Conservation (phyloP, 2,113 vertebrate species). For the Sardina pilchardus region DNA sequence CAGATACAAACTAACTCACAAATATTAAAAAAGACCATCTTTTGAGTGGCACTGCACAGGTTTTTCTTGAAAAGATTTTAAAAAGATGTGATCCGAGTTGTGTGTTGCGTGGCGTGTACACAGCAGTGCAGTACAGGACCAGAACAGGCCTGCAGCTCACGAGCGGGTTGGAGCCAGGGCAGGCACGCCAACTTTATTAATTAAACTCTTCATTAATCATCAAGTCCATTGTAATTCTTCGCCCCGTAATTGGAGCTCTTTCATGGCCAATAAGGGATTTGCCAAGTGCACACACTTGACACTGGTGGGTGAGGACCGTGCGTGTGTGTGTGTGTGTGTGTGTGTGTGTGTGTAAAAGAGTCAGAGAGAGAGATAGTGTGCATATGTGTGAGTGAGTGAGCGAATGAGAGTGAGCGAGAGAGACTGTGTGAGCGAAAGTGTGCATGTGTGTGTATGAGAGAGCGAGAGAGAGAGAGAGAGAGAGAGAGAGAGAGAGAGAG, state of each 20-base stretch:
- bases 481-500: neutral
- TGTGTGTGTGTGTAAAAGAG: neutral
- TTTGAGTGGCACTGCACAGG: neutral
- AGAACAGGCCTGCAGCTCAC: neutral
- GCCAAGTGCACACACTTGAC: neutral
- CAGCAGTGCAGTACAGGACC: neutral
- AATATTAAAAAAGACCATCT: neutral
- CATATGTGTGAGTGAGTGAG: neutral
- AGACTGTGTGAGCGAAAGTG: neutral
- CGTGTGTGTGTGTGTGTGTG: neutral
- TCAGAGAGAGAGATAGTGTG: neutral
- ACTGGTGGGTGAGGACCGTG: neutral
- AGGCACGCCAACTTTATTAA: constrained; percentile 36
- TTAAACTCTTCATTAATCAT: constrained; percentile 44
- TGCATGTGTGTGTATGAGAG: neutral
- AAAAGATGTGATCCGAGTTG: neutral
- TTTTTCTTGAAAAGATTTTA: neutral
- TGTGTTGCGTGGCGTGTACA: neutral
- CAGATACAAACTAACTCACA: no score
- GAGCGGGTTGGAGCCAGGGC: neutral
- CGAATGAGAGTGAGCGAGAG: neutral
- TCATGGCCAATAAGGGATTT: constrained; percentile 27
- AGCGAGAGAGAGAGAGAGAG: neutral
- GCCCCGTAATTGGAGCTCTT: constrained; percentile 35
- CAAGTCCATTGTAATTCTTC: constrained; percentile 38